phyloP scores from a whole-genome alignment of 2,113 vertebrate genomes.

The Lipophrys pholis region DNA sequence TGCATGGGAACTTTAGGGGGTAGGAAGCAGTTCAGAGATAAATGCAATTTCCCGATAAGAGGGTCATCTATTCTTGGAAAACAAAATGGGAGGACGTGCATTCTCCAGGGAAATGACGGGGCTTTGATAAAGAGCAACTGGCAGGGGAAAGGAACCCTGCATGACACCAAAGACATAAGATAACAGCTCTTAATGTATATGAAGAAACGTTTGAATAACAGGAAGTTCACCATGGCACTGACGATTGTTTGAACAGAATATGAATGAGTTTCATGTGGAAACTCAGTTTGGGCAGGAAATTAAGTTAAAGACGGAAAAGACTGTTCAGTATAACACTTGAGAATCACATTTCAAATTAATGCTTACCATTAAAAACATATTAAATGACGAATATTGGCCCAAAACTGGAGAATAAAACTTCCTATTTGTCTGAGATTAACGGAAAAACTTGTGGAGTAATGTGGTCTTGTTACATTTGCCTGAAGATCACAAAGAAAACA shows the following conservation, averaged over 20 bases:
- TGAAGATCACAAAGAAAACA: neutral
- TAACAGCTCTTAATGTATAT: constrained; percentile 41
- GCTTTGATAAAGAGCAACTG: constrained; percentile 60
- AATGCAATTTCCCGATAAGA: constrained; percentile 72
- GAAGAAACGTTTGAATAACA: constrained; percentile 45
- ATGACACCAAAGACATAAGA: constrained; percentile 44
- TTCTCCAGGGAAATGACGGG: constrained; percentile 57
- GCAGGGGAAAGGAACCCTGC: constrained; percentile 39
- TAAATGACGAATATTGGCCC: constrained; percentile 15
- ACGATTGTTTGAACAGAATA: constrained; percentile 37
- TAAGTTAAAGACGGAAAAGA: constrained; percentile 13
- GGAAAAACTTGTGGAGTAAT: constrained; percentile 5
- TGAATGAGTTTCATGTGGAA: neutral
- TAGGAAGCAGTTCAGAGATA: constrained; percentile 65
- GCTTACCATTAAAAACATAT: neutral
- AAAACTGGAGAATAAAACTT: constrained; percentile 8
- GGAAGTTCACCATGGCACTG: constrained; percentile 41
- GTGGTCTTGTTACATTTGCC: constrained; percentile 12
- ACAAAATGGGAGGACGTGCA: constrained; percentile 62
- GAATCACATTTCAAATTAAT: constrained; percentile 25
- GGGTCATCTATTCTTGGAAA: constrained; percentile 59
- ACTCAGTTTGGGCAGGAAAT: constrained; percentile 33
- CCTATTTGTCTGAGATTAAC: neutral
- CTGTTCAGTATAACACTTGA: neutral
- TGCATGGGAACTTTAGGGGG: constrained; percentile 54